A percentile compares a stretch with the other conserved stretches of the same genome.
These are phyloP conservation scores for Muricea muricata DNA, from an alignment of 92 coral and sea anemone species.

Conservation along the genomic window DNA sequence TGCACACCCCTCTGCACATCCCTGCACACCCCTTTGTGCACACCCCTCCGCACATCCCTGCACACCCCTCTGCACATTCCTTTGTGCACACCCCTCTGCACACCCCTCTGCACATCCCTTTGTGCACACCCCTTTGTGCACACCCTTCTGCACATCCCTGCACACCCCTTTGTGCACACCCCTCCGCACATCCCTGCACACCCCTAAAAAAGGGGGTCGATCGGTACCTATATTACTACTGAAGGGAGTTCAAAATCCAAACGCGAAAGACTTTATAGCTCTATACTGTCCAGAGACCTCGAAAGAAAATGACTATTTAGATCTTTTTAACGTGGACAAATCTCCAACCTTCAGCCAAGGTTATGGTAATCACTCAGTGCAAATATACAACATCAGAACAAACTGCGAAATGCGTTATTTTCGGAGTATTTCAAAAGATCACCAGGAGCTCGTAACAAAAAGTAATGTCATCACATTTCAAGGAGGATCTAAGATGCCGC, in stretches of 20 bases:
- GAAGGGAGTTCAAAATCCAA: constrained; percentile 58
- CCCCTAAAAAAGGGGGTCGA: no score
- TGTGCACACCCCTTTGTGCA: no score
- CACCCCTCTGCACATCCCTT: no score
- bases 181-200: no score
- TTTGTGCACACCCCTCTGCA: no score
- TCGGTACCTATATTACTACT: no score
- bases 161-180: no score
- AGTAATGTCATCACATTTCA: constrained; percentile 80
- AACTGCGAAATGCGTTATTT: constrained; percentile 88
- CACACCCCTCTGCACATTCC: no score
- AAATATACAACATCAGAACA: constrained; percentile 27
- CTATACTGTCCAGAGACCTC: constrained; percentile 81
- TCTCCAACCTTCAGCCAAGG: constrained; percentile 70
- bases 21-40: no score
- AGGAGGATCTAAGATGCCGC: constrained; percentile 79
- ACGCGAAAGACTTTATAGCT: constrained; percentile 65
- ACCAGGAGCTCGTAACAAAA: constrained; percentile 61
- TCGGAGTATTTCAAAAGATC: constrained; percentile 41
- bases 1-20: no score
- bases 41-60: no score
- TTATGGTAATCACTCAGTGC: constrained; percentile 53
- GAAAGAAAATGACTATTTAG: constrained; percentile 72
- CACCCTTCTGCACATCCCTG: no score
- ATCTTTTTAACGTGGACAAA: constrained; percentile 69